Evolutionary conservation across 2,113 vertebrate species (phyloP).

Genomic region (Philantomba maxwellii): DNA sequence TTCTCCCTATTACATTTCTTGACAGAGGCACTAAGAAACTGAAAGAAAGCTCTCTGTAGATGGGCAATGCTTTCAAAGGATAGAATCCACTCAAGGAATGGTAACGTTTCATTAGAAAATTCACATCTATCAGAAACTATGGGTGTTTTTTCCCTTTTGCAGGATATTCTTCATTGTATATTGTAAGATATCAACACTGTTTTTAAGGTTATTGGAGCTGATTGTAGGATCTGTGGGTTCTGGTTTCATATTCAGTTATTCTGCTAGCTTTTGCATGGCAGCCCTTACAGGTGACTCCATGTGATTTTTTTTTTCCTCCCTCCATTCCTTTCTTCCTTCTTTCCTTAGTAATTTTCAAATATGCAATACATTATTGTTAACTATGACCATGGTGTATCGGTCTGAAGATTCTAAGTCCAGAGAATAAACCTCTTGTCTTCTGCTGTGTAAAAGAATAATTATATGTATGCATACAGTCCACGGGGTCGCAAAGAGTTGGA

Average conservation of each 20-base stretch:
- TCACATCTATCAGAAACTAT: background rate
- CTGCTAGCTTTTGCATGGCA: background rate
- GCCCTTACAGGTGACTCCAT: background rate
- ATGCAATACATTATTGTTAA: background rate
- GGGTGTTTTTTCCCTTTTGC: background rate
- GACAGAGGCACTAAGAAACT: background rate
- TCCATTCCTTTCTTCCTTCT: background rate
- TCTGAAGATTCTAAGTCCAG: background rate
- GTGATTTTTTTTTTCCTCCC: background rate
- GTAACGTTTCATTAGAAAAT: background rate
- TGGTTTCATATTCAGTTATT: background rate
- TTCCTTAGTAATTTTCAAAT: background rate
- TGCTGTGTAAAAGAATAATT: background rate
- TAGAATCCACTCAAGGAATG: background rate
- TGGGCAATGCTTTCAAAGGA: background rate
- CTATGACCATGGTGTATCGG: background rate
- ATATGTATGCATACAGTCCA: background rate
- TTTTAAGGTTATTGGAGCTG: background rate
- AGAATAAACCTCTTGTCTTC: background rate
- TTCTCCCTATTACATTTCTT: background rate
- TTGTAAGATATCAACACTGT: background rate
- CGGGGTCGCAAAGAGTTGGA: too few relatives aligned
- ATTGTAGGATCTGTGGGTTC: background rate
- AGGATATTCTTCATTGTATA: background rate
- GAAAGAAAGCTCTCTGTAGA: background rate